Base-by-base conservation (phyloP, 1,140 invertebrate genomes). In the Lordiphosa collinella region DNA sequence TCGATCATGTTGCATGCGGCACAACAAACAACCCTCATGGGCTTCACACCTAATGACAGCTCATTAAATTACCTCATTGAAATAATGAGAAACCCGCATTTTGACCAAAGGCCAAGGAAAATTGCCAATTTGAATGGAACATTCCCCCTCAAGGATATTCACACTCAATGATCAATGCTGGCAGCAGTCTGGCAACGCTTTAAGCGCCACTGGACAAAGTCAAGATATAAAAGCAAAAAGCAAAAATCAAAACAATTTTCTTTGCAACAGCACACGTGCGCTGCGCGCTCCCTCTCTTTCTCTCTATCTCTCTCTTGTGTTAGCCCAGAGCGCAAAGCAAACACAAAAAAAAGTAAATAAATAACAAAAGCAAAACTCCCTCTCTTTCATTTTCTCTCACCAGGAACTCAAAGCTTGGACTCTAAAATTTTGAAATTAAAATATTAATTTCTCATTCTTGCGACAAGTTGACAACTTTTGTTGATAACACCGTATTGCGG, bases 1-100 rank as follows among this genome's bases (percentile, higher is more conserved):
- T 82, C 75, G 70, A 80, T 80, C 76, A 79, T 79, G 64, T 79
- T 79, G 75, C 75, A 82, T 80, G 75, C 61, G 34, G 51, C 72
- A 54, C 12, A 35, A 49, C 44, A 57, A 75, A 43, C 61, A 57
- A 74, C 75, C 73, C 73, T 48, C 49, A 50, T 65, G 43, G 43
- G 37, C 29, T 14, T 34, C 16, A 18, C 58, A 12, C 48, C 7
- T 56, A 64, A 73, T 74, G 57, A 74, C 69, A 69, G 34, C 61
- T 59, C 59, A 63, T 80, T 62, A 74, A 66, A 57, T 54, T 53
- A 56, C 48, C 50, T 60, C 32, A 31, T 41, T 22, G 59, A 64
- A 69, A 69, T 29, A 29, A 29, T 36, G 43, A 51, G 53, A 73
- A 69, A 60, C 76, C 76, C 75, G 75, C 70, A 80, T 80, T 80